A percentile compares a stretch with the other conserved stretches of the same genome.
These are phyloP conservation scores for Sterrhoptilus dennistouni DNA, from an alignment of 2,113 vertebrate genomes.

Conservation along the genomic window DNA sequence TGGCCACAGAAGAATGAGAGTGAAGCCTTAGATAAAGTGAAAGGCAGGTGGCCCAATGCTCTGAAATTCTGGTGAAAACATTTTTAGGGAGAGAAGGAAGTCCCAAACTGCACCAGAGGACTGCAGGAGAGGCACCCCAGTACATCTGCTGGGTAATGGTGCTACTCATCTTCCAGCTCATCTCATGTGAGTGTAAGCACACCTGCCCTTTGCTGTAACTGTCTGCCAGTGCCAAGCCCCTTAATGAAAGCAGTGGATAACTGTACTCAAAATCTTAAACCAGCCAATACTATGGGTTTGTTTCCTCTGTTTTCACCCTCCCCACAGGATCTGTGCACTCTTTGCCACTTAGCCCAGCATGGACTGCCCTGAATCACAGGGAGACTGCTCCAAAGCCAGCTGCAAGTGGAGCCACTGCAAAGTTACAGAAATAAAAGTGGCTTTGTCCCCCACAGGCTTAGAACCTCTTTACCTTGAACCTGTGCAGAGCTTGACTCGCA, in stretches of 20 bases:
- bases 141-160: background rate
- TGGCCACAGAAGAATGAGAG: background rate
- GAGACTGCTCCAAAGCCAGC: background rate
- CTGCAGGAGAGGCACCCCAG: fast-evolving
- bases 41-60: background rate
- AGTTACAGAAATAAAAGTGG: background rate
- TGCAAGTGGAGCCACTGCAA: background rate
- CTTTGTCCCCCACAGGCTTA: background rate
- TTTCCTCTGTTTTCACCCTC: background rate
- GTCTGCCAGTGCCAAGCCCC: no score
- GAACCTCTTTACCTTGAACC: background rate
- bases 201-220: fast-evolving
- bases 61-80: background rate
- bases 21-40: background rate
- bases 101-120: no score
- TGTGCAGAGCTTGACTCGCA: background rate
- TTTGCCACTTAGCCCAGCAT: background rate
- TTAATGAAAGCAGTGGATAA: background rate
- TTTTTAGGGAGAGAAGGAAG: background rate
- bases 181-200: fast-evolving
- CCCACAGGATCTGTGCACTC: background rate
- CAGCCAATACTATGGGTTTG: background rate
- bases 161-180: background rate
- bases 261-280: background rate
- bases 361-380: background rate